Evolutionary conservation across 2,888 invertebrate species (phyloP).

Genomic region (Callyntrura sp.): DNA sequence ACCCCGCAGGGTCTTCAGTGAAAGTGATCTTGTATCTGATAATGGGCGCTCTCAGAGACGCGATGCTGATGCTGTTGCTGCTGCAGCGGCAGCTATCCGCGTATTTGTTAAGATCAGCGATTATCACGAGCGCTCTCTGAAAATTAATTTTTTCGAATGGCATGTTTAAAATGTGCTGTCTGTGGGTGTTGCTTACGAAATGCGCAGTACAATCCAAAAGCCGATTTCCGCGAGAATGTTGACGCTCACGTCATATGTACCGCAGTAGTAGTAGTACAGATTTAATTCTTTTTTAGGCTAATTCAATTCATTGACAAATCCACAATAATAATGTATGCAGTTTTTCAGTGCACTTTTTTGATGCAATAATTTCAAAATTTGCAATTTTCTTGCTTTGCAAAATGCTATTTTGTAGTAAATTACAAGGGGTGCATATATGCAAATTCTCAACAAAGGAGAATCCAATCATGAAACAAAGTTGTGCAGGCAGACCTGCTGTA

Average conservation of each 20-base stretch:
- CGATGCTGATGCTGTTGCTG: no score
- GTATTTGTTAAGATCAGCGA: no score
- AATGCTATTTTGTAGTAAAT: not conserved
- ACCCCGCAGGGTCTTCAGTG: conserved; percentile 35
- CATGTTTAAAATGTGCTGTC: no score
- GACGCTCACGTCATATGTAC: no score
- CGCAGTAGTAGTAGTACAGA: no score
- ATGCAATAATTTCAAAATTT: not conserved
- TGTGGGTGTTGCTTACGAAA: not conserved
- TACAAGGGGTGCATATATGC: no score
- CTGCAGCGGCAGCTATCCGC: no score
- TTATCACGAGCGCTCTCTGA: not conserved
- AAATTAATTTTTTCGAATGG: not conserved
- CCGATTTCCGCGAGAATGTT: not conserved
- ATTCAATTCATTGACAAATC: not conserved
- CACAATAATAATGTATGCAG: not conserved
- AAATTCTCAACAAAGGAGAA: no score
- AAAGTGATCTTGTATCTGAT: conserved; percentile 31
- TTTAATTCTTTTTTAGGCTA: not conserved
- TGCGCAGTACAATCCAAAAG: not conserved
- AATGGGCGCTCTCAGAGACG: not conserved
- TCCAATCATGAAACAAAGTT: no score
- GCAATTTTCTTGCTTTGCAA: not conserved
- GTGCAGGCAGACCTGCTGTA: no score
- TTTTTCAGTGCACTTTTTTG: not conserved